Conservation (phyloP, 2,113 vertebrate genomes). For the Sturnus vulgaris region DNA sequence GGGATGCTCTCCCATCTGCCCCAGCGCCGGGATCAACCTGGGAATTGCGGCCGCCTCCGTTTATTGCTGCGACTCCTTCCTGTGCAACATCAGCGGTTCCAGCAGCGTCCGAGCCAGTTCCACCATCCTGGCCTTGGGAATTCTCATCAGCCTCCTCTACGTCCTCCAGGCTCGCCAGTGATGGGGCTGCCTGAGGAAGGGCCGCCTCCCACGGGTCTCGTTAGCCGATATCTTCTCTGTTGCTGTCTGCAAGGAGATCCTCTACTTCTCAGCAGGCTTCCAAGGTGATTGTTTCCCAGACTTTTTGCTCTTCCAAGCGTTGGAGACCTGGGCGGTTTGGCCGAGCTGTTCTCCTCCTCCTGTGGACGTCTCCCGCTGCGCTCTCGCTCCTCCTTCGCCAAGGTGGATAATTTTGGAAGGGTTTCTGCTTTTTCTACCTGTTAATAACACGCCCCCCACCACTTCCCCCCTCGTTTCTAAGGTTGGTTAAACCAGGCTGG, state of each 20-base stretch:
- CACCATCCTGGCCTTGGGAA: neutral
- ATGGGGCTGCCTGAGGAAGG: neutral
- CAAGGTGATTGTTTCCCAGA: slow-evolving; percentile 37
- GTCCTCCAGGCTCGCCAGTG: slow-evolving; percentile 16
- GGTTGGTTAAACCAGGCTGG: slow-evolving; percentile 26
- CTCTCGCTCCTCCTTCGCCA: slow-evolving; percentile 28
- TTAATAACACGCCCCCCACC: neutral
- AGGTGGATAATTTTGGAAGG: slow-evolving; percentile 44
- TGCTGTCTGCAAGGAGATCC: slow-evolving; percentile 31
- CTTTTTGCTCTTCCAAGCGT: slow-evolving; percentile 45
- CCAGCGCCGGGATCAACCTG: slow-evolving; percentile 37
- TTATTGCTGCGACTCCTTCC: slow-evolving; percentile 55
- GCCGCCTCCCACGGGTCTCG: neutral
- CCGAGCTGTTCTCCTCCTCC: slow-evolving; percentile 11
- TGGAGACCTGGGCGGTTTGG: neutral
- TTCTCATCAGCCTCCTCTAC: slow-evolving; percentile 22
- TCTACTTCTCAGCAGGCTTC: slow-evolving; percentile 45
- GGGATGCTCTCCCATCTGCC: slow-evolving; percentile 58
- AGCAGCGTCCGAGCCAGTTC: neutral
- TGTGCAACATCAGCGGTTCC: slow-evolving; percentile 54
- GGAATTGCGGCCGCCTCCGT: slow-evolving; percentile 43
- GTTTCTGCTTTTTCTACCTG: slow-evolving; percentile 63
- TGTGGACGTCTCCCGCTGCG: slow-evolving; percentile 13
- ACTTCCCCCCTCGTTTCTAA: neutral
- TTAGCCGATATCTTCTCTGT: slow-evolving; percentile 41